Conservation (phyloP, 2,797 vertebrate genomes). For the Tragelaphus oryx region DNA sequence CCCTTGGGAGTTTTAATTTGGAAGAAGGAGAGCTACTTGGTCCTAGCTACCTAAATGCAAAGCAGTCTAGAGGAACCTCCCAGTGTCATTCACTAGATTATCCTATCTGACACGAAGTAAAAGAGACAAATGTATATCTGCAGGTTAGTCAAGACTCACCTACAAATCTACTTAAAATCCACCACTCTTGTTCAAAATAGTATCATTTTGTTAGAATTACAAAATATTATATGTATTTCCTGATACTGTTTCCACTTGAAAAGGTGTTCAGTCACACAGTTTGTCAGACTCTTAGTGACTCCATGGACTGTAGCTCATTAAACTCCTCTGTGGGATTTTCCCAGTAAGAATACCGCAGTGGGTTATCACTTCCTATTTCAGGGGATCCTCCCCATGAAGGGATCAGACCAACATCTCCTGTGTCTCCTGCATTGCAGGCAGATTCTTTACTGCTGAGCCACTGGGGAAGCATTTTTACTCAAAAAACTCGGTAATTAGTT, state of each 20-base stretch:
- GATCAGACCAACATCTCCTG: neutral
- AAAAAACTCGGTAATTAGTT: neutral
- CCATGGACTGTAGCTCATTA: neutral
- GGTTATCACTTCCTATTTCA: neutral
- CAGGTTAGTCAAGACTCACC: neutral
- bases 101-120: neutral
- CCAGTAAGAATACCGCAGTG: neutral
- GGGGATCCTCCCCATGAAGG: neutral
- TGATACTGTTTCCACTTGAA: neutral
- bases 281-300: neutral
- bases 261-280: neutral
- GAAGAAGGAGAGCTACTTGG: neutral
- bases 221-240: neutral
- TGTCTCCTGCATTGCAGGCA: neutral
- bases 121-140: neutral
- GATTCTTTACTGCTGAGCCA: neutral
- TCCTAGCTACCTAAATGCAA: neutral
- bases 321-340: neutral
- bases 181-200: neutral
- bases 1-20: neutral
- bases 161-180: neutral
- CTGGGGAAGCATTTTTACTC: neutral
- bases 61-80: neutral
- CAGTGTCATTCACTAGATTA: neutral
- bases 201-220: neutral